Evolutionary conservation across 2,113 vertebrate genomes (phyloP), one percentile per base, ranked within the genome.

Genomic region (Engystomops pustulosus): DNA sequence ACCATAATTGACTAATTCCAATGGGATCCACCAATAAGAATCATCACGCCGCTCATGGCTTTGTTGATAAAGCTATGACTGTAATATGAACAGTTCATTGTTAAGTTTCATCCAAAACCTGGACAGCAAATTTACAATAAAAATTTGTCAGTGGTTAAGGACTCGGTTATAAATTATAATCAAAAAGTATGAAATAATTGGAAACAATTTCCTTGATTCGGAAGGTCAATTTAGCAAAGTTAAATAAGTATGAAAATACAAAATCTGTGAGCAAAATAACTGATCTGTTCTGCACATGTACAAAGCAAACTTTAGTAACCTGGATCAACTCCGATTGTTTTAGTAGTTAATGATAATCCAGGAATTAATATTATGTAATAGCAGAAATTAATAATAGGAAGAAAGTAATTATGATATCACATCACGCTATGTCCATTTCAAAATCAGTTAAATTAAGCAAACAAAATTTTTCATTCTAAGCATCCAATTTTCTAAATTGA

Each of bases 201-300:
- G 17, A 20, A 34, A 67, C 1, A 27, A 12, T 30, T 65, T 30
- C 60, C 60, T 30, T 32, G 62, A 36, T 20, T 67, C 15, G 15
- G 10, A 32, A 65, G n/a, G n/a, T n/a, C n/a, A n/a, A 7, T 34
- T 60, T 6, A 65, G 14, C 60, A 65, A 32, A 14, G 30, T 32
- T 5, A 34, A 34, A 32, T 15, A 17, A 32, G 15, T 65, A 32
- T 17, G 30, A 15, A 12, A 30, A 30, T 30, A 67, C 3, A 67
- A 67, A 67, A 67, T 67, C 62, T 67, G 20, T 34, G 27, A 67
- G 55, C 30, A 3, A 34, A 67, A 67, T 18, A 67, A 67, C 62
- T 17, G 4, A 34, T 67, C 17, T 67, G 27, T 1, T 10, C 17
- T 36, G 32, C 62, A 67, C 30, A 20, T 67, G 32, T 9, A 32